Conservation (phyloP, 2,797 vertebrate genomes). For the Phataginus tricuspis region DNA sequence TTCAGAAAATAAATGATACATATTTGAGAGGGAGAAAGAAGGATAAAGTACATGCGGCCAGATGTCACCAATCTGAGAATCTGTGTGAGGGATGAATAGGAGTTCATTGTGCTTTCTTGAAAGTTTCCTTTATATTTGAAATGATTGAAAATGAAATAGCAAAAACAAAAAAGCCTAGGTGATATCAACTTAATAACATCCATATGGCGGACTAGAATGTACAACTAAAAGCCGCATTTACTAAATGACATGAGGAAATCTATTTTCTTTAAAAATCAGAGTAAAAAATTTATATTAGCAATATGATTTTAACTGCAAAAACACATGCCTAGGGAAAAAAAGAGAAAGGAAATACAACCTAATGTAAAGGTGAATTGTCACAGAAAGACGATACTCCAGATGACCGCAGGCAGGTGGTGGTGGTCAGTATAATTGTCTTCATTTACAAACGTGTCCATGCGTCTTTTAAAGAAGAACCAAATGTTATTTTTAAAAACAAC, state of each 20-base stretch:
- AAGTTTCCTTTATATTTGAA: background rate
- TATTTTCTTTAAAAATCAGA: background rate
- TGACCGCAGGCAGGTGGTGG: background rate
- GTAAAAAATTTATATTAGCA: background rate
- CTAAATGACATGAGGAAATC: background rate
- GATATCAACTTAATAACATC: background rate
- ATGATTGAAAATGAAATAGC: constrained; percentile 1
- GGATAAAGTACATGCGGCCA: background rate
- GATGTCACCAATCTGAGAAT: background rate
- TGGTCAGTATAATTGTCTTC: background rate
- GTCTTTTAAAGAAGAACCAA: background rate
- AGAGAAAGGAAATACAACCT: background rate
- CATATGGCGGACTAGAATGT: background rate
- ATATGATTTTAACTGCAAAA: background rate
- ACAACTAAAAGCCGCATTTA: background rate
- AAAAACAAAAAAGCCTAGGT: background rate
- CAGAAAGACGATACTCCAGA: background rate
- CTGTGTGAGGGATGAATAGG: background rate
- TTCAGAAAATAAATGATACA: background rate
- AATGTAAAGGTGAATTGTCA: background rate
- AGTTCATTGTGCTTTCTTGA: background rate
- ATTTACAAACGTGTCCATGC: background rate
- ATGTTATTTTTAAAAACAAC: background rate
- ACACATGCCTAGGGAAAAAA: background rate
- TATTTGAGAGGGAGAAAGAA: background rate